Base-by-base conservation (phyloP, 1,140 invertebrate genomes). In the Diploscapter pachys region DNA sequence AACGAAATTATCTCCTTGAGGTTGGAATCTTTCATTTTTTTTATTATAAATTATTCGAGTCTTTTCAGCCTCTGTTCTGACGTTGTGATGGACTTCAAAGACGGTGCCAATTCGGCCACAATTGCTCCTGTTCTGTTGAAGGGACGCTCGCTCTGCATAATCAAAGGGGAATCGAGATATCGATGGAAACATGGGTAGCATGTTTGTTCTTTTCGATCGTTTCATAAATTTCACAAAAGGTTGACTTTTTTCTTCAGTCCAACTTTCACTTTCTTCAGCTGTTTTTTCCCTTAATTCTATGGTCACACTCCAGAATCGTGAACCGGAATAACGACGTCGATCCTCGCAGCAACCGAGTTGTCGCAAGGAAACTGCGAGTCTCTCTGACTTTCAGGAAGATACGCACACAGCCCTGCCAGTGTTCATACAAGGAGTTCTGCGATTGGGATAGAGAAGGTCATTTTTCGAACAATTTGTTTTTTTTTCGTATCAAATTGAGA, bases 351-450 rank as follows among this genome's bases (percentile, higher is more conserved):
- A 72, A 72, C 31, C 86, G 88, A 13, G 86, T 78, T 0, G 51
- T 78, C 51, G 56, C 88, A 56, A 88, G 95, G 59, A 86, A 85
- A 11, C 88, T 86, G 2, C 88, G 95, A 77, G 90, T 91, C 61
- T 97, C 95, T 0, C 90, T 96, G 54, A 98, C 95, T 6, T 96
- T 98, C 86, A 88, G 95, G 54, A 91, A 91, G 87, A 88, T 93
- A 50, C 87, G 89, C 62, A 72, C 79, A 13, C 88, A 86, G 71
- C 84, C 88, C 63, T 92, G 91, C 81, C 63, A 82, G 48, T 91
- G 91, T 82, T 75, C 79, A 71, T 91, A 85, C 80, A 86, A 86
- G 50, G 79, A 87, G 8, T 87, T 89, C 4, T 92, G 91, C 85
- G 90, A 92, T 67, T 78, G 77, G 77, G 73, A 78, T 63, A 54